Percentiles rank a stretch among this genome's conserved stretches.
These are phyloP conservation scores for Pseudomyrmex gracilis DNA, from an alignment of 1,140 invertebrate species.

Conservation along the genomic window DNA sequence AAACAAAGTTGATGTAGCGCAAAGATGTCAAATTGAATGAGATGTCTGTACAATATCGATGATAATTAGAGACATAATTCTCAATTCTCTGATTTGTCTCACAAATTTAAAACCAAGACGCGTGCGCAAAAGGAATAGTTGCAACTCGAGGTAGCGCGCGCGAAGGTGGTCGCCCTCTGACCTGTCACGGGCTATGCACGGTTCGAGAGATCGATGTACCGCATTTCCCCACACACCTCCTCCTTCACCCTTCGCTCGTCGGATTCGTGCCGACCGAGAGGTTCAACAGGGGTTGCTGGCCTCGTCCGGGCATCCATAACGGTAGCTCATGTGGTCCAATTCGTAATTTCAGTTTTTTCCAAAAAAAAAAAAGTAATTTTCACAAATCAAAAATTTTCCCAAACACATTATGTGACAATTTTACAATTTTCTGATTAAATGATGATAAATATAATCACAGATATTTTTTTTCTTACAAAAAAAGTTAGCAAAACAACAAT, in stretches of 20 bases:
- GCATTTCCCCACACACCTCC: constrained; percentile 68
- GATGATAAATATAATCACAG: too few relatives aligned
- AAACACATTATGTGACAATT: too few relatives aligned
- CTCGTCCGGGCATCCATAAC: constrained; percentile 78
- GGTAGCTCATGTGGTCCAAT: constrained; percentile 62
- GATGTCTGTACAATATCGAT: not conserved
- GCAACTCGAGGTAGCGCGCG: constrained; percentile 72
- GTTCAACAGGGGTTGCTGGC: constrained; percentile 84
- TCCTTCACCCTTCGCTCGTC: constrained; percentile 64
- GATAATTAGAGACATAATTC: too few relatives aligned
- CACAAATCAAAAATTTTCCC: not conserved
- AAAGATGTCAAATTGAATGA: not conserved
- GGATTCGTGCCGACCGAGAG: constrained; percentile 72
- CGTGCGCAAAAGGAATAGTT: constrained; percentile 69
- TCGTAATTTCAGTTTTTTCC: not conserved
- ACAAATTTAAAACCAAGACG: constrained; percentile 59
- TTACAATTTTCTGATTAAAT: too few relatives aligned
- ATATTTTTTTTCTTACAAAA: too few relatives aligned
- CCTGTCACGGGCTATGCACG: constrained; percentile 80
- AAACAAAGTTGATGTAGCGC: not conserved
- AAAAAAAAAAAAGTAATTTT: not conserved
- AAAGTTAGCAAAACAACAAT: too few relatives aligned
- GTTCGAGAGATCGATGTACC: constrained; percentile 83
- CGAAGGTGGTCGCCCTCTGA: constrained; percentile 82
- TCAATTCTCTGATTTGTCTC: not conserved